Base-by-base conservation (phyloP, 2,113 vertebrate genomes). In the Clarias gariepinus region DNA sequence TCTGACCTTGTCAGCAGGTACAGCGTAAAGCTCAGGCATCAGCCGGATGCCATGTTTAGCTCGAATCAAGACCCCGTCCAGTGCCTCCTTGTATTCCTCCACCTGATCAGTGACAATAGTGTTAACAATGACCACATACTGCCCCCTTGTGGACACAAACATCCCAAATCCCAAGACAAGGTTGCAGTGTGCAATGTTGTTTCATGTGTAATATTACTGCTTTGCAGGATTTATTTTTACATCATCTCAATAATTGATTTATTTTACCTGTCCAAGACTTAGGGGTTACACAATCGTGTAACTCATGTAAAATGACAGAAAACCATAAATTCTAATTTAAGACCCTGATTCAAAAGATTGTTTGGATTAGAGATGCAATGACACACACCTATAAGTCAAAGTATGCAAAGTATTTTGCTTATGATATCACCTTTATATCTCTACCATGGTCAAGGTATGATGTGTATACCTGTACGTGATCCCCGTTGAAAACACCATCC, bases 11-110 rank as follows among this genome's bases (percentile, higher is more conserved):
- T 97, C 94, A 87, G 90, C 89, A 4, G 97, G 97, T 57, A 99
- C 97, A 84, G 96, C 94, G 0, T 99, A 99, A 58, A 99, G 95
- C 87, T 99, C 98, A n/a, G 98, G 98, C 91, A 99, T 85, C 79
- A 99, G 93, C 81, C 95, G 96, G 91, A 99, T 96, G 85, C 98
- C 97, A 0, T 97, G 96, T 92, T 97, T 96, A 88, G 96, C 96
- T 93, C 98, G 91, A 91, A 99, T 97, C 87, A 99, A 94, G 92
- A 99, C 91, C 61, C 96, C 97, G 81, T 99, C 97, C 91, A 99
- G 93, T 28, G 98, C 98, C 81, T 99, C 98, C 53, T 94, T 95
- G 87, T 99, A 99, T 91, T 99, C 98, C 91, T 98, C 95, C 36
- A 99, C 96, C 98, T 99, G 83, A 88, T 12, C 55, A 68, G 25